Conservation (phyloP, 23 tunicate species). For the Halocynthia aurantium region DNA sequence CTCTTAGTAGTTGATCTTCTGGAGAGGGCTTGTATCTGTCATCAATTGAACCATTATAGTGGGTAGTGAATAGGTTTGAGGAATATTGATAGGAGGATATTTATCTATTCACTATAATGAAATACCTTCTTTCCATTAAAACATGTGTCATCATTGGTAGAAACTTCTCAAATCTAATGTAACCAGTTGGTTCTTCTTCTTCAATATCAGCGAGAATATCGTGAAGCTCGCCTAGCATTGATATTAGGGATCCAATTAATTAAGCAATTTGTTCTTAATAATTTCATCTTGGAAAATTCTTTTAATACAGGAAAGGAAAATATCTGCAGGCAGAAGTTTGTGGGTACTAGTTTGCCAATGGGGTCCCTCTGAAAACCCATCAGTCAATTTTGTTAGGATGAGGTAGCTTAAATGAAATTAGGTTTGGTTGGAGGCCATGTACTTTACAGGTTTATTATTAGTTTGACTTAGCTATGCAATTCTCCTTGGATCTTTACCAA, state of each 20-base stretch:
- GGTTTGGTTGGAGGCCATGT: too few species aligned
- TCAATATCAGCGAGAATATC: conserved; percentile 97
- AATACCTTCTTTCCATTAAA: conserved; percentile 75
- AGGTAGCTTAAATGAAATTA: too few species aligned
- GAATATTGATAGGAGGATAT: too few species aligned
- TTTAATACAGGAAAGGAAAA: not conserved
- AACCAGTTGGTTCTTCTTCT: conserved; percentile 98
- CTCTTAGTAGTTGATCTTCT: conserved; percentile 84
- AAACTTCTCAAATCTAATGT: conserved; percentile 91
- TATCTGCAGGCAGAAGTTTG: not conserved
- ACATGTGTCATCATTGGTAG: conserved; percentile 94
- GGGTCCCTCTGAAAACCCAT: too few species aligned
- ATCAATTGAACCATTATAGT: not conserved
- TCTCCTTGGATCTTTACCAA: too few species aligned
- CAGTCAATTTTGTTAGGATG: too few species aligned
- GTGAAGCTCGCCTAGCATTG: conserved; percentile 62
- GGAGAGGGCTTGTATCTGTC: conserved; percentile 88
- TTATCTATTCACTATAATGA: not conserved
- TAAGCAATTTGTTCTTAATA: too few species aligned
- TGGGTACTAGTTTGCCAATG: not conserved
- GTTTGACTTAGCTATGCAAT: too few species aligned
- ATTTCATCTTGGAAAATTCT: too few species aligned
- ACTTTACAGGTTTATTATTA: too few species aligned
- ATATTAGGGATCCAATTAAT: too few species aligned
- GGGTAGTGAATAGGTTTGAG: too few species aligned